These are phyloP conservation scores for Asobara japonica DNA, from an alignment of 1,140 invertebrate genomes.

Conservation along the genomic window DNA sequence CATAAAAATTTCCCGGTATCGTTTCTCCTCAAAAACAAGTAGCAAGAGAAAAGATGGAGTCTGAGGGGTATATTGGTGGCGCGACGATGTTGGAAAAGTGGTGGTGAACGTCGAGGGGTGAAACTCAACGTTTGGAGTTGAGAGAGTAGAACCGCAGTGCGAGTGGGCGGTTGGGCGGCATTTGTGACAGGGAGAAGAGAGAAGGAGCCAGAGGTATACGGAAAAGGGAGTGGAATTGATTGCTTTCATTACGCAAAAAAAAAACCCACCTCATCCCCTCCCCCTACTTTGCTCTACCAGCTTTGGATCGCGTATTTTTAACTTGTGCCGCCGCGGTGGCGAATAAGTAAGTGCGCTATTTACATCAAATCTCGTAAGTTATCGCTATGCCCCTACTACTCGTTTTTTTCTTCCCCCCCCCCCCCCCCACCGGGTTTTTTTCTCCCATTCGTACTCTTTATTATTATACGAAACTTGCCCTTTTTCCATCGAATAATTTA, in stretches of 20 bases:
- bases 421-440: no score
- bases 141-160: slow-evolving; percentile 34
- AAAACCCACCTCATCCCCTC: slow-evolving; percentile 45
- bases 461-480: slow-evolving; percentile 10
- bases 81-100: slow-evolving; percentile 23
- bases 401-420: slow-evolving; percentile 8
- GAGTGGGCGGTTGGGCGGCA: background rate
- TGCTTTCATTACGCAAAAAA: slow-evolving; percentile 67
- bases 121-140: slow-evolving; percentile 18
- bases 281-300: slow-evolving; percentile 36
- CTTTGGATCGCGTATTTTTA: slow-evolving; percentile 57
- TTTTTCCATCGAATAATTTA: slow-evolving; percentile 30
- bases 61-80: background rate
- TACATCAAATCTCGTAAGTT: slow-evolving; percentile 66
- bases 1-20: no score
- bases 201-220: slow-evolving; percentile 29
- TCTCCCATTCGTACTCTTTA: slow-evolving; percentile 3
- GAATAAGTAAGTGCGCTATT: slow-evolving; percentile 65
- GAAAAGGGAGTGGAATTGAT: slow-evolving; percentile 61
- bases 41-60: slow-evolving; percentile 10
- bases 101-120: slow-evolving; percentile 28
- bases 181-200: slow-evolving; percentile 40
- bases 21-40: no score
- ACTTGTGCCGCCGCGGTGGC: slow-evolving; percentile 57
- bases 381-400: slow-evolving; percentile 47